These are phyloP conservation scores for Horisme vitalbata DNA, from an alignment of 2,888 invertebrate genomes.

Conservation along the genomic window DNA sequence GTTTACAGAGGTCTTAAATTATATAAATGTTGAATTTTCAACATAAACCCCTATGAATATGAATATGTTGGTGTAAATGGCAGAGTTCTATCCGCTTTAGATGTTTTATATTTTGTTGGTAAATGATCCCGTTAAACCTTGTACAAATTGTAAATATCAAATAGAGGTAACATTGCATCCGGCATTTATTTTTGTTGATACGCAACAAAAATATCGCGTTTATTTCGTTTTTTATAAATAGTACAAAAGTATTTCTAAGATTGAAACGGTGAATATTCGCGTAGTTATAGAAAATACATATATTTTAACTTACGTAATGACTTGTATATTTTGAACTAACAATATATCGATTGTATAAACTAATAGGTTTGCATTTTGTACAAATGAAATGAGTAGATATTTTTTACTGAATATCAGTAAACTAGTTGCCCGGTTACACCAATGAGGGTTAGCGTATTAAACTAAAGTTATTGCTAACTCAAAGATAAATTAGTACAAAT, in stretches of 20 bases:
- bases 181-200: conserved; percentile 51
- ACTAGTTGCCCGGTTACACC: conserved; percentile 36
- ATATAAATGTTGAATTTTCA: no score
- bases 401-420: conserved; percentile 65
- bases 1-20: no score
- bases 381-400: conserved; percentile 67
- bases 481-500: no score
- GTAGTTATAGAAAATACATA: conserved; percentile 35
- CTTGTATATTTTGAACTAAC: conserved; percentile 48
- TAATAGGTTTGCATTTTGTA: conserved; percentile 66
- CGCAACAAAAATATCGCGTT: conserved; percentile 41
- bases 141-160: conserved; percentile 69
- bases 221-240: conserved; percentile 68
- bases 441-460: conserved; percentile 29
- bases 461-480: no score
- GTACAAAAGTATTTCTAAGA: conserved; percentile 77
- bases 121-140: conserved; percentile 18
- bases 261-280: conserved; percentile 37
- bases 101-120: neutral
- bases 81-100: conserved; percentile 1
- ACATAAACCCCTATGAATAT: no score
- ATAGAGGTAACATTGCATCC: conserved; percentile 41
- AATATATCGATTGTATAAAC: conserved; percentile 53
- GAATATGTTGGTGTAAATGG: no score
- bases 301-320: conserved; percentile 44